These are phyloP conservation scores for Ametastegia equiseti DNA, from an alignment of 2,888 invertebrate species.

Conservation along the genomic window DNA sequence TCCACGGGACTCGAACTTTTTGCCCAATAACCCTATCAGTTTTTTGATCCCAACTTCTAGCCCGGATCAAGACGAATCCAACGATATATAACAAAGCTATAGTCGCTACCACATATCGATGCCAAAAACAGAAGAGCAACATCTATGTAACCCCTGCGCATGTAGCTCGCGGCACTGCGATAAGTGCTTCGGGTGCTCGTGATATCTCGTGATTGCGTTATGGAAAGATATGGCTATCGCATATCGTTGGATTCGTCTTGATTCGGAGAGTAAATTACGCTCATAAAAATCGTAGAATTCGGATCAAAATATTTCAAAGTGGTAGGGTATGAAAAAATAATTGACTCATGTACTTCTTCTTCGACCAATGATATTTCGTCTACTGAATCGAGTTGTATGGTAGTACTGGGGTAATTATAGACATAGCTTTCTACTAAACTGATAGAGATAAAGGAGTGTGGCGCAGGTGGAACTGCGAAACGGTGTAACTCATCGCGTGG, in stretches of 20 bases:
- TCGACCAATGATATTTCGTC: not conserved
- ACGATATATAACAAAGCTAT: not conserved
- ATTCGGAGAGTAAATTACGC: not conserved
- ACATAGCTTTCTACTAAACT: conserved; percentile 1
- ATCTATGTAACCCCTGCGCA: not conserved
- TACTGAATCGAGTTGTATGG: no score
- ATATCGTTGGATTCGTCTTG: not conserved
- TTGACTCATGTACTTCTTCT: not conserved
- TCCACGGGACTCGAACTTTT: not conserved
- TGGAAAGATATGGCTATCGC: not conserved
- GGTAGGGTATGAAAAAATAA: no score
- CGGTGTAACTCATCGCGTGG: conserved; percentile 61
- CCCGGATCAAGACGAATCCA: not conserved
- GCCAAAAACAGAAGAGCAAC: not conserved
- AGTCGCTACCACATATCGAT: not conserved
- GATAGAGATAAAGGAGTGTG: conserved; percentile 23
- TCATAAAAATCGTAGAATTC: not conserved
- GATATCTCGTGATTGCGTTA: not conserved
- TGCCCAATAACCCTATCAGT: not conserved
- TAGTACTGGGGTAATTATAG: not conserved
- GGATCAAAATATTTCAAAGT: no score
- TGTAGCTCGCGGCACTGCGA: not conserved
- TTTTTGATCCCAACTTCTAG: not conserved
- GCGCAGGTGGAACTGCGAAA: conserved; percentile 61
- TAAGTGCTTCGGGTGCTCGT: not conserved